phyloP scores from a whole-genome alignment of 2,888 invertebrate genomes.

The Pheosia gnoma region DNA sequence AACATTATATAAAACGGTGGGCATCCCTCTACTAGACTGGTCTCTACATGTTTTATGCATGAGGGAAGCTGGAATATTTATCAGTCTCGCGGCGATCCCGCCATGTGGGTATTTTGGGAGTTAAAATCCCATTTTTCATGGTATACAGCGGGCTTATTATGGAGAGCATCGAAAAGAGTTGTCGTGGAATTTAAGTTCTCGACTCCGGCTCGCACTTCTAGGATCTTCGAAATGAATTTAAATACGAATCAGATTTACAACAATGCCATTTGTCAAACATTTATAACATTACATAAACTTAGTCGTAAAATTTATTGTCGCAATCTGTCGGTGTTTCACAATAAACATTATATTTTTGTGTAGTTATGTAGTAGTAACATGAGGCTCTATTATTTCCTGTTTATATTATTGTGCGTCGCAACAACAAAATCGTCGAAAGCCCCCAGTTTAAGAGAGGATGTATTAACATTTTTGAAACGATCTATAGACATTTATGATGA shows the following conservation, averaged over 20 bases:
- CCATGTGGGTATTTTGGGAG: constrained; percentile 1
- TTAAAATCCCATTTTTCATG: constrained; percentile 2
- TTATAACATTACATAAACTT: neutral
- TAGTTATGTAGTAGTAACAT: constrained; percentile 35
- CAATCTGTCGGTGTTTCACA: constrained; percentile 10
- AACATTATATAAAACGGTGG: no score
- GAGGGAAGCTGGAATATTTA: neutral
- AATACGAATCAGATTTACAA: no score
- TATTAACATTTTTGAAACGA: constrained; percentile 25
- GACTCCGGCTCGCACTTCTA: no score
- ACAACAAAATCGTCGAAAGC: constrained; percentile 36
- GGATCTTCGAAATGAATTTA: no score
- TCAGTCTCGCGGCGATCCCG: neutral
- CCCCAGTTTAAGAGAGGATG: constrained; percentile 32
- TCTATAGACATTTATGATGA: constrained; percentile 5
- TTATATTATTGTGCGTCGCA: constrained; percentile 16
- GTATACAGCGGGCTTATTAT: neutral
- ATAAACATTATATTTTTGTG: constrained; percentile 9
- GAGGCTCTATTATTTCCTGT: constrained; percentile 32
- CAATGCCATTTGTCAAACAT: no score
- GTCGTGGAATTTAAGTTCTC: neutral
- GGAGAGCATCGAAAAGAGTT: neutral
- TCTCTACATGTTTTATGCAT: constrained; percentile 2
- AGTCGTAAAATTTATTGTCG: constrained; percentile 24
- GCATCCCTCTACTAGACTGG: neutral